Base-by-base conservation (phyloP, 2,888 invertebrate species). In the Mimumesa dahlbomi region DNA sequence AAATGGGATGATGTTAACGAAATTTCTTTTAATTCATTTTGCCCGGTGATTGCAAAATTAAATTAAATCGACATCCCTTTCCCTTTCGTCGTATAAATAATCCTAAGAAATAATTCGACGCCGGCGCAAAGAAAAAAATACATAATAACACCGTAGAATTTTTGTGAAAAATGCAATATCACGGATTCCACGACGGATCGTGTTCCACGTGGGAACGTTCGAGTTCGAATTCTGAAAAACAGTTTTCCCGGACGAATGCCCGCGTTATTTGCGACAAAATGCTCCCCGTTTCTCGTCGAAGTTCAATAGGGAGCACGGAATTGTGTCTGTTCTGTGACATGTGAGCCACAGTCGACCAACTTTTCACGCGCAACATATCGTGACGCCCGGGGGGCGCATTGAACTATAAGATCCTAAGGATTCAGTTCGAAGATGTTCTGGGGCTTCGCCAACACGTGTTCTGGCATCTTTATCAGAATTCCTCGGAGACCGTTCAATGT, bases 381-480 rank as follows among this genome's bases (percentile, higher is more conserved):
- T n/a, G 46, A 42, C 50, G 22, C 13, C 14, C 21, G 38, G 22
- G n/a, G 3, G 48, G 62, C 64, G 36, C 61, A 38, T 63, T 54
- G 57, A 58, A 66, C 72, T 36, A 40, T 40, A 52, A 69, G 45
- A 56, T 76, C 56, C 70, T 76, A 69, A 76, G 72, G 68, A 76
- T 76, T 75, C 72, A 36, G 67, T 38, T 38, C 57, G 57, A 42
- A 42, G 54, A 54, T 54, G 48, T 73, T 62, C 62, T 68, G 76
- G 56, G 59, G 62, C 61, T 75, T 75, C 67, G 75, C 58, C 70
- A 62, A 75, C 75, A 71, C 67, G 67, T 75, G 71, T 67, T 63
- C 70, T 57, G 59, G 49, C 49, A 64, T 69, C 25, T 66, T 52
- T 66, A 50, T 70, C 45, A 19, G 40, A 43, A 50, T 13, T 40